Percentiles rank a stretch among this genome's conserved stretches.
Evolutionary conservation across 2,113 vertebrate genomes (phyloP).

Genomic region (Polypterus senegalus): DNA sequence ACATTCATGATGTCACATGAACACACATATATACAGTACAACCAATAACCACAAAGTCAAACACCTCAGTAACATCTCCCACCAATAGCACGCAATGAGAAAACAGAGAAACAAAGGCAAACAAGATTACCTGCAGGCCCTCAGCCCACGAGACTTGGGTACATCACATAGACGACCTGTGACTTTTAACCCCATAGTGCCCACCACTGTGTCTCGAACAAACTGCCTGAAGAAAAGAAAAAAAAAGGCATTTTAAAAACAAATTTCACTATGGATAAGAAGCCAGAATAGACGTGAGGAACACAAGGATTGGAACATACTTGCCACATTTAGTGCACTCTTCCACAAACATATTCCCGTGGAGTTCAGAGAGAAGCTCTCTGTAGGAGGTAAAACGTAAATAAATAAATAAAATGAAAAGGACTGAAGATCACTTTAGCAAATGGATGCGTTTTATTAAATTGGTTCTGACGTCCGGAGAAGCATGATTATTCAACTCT

Average conservation of each 20-base stretch:
- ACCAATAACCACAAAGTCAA: no score
- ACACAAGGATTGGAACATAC: slow-evolving; percentile 43
- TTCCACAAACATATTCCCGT: slow-evolving; percentile 97
- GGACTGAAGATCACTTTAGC: no score
- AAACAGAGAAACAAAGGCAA: no score
- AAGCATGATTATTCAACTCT: no score
- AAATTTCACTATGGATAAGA: not conserved
- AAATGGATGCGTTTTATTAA: no score
- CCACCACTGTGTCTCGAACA: slow-evolving; percentile 75
- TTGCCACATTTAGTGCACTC: slow-evolving; percentile 90
- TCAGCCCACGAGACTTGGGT: slow-evolving; percentile 77
- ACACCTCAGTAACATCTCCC: no score
- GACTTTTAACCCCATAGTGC: slow-evolving; percentile 88
- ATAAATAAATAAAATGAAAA: not conserved
- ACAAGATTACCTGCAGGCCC: slow-evolving; percentile 73
- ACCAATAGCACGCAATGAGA: no score
- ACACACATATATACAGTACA: no score
- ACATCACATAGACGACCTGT: slow-evolving; percentile 77
- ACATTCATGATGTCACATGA: no score
- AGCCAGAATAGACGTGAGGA: not conserved
- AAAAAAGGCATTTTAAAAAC: not conserved
- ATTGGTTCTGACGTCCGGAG: no score
- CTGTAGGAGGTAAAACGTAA: slow-evolving; percentile 35
- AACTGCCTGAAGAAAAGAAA: slow-evolving; percentile 62
- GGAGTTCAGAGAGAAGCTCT: slow-evolving; percentile 82